A percentile compares a stretch with the other conserved stretches of the same genome.
phyloP scores from a whole-genome alignment of 2,113 vertebrate species.

The Carollia perspicillata region DNA sequence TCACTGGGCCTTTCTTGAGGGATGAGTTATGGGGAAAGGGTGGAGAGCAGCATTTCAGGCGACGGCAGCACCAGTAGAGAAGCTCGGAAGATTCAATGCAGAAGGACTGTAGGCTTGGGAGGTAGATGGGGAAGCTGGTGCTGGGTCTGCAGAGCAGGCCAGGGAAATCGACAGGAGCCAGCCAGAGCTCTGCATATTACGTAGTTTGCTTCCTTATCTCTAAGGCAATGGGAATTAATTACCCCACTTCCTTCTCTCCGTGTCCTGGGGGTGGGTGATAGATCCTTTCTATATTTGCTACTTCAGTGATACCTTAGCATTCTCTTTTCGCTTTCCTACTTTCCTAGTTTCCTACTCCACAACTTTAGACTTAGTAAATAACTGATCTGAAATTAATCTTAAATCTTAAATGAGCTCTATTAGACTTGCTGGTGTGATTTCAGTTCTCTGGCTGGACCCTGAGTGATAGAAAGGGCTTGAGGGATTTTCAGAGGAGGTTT shows the following conservation, averaged over 20 bases:
- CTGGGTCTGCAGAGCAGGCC: neutral
- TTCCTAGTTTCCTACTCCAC: neutral
- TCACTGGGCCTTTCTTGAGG: neutral
- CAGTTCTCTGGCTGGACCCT: neutral
- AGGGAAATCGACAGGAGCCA: neutral
- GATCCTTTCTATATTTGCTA: neutral
- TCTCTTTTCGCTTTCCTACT: neutral
- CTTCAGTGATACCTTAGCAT: neutral
- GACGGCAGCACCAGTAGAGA: rapidly evolving
- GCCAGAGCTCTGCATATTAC: neutral
- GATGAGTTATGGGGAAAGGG: neutral
- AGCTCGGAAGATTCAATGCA: neutral
- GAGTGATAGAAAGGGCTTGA: neutral
- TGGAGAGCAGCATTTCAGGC: neutral
- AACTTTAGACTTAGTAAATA: neutral
- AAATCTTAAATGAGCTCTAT: neutral
- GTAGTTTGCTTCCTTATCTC: neutral
- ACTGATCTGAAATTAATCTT: neutral
- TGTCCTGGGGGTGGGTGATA: neutral
- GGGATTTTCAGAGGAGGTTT: neutral
- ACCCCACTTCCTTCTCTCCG: neutral
- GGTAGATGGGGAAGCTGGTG: neutral
- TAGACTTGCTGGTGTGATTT: neutral
- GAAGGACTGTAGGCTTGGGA: neutral
- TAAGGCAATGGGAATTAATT: neutral